Base-by-base conservation (phyloP, 2,888 invertebrate genomes). In the Pollenia griseotomentosa region DNA sequence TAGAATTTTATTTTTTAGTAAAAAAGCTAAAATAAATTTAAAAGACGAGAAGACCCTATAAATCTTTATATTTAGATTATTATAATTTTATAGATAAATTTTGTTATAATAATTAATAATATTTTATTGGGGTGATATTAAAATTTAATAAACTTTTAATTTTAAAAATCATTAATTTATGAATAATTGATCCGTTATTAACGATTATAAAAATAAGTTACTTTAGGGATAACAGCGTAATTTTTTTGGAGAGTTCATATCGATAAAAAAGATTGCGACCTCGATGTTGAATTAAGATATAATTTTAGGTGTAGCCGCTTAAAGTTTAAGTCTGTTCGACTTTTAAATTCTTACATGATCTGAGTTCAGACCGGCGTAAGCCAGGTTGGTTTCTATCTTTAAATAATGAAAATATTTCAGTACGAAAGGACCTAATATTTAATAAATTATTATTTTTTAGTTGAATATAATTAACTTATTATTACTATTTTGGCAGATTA, bases 151-250 rank as follows among this genome's bases (percentile, higher is more conserved):
- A 95, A 95, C 94, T 95, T 94, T 95, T 95, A 90, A 94, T 92
- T 90, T 89, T 86, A 1, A 1, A 1, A 1, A 19, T 90, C 92
- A 93, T 92, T 92, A 86, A 92, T 91, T 90, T 89, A 89, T 95
- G 94, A 93, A 11, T 94, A 89, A 88, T 90, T 95, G 95, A 95
- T 95, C 95, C 94, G 94, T 90, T 93, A 92, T 90, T 95, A 94
- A 91, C 94, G 95, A 95, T 95, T 95, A 95, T 89, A 95, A 95
- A 95, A 95, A 94, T 94, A 95, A 96, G 95, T 96, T 96, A 96
- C 96, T 95, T 95, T 95, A 96, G 96, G 96, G 96, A 96, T 96
- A 96, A 96, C 96, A 96, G 96, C 96, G 95, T 96, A 95, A 96
- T 96, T 94, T 95, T 95, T 95, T 95, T 95, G 94, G 94, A 95